Percentiles rank a stretch among this genome's conserved stretches.
phyloP scores from a whole-genome alignment of 2,797 vertebrate species.

The Podarcis lilfordi region DNA sequence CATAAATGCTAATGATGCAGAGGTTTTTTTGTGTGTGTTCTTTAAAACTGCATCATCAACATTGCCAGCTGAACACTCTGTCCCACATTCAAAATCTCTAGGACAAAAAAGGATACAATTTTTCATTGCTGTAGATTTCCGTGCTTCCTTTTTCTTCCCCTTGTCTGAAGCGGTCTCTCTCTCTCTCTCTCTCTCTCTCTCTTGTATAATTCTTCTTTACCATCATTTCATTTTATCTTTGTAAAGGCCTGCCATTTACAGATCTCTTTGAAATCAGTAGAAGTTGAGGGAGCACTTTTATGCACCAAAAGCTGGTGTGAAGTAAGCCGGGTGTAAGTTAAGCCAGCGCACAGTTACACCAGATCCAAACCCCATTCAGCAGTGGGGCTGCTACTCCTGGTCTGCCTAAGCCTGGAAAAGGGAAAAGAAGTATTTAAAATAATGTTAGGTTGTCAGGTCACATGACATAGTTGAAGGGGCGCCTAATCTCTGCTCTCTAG shows the following conservation, averaged over 20 bases:
- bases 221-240: not conserved
- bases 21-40: not conserved
- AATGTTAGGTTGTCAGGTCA: too few species aligned
- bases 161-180: not conserved
- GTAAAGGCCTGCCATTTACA: not conserved
- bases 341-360: too few species aligned
- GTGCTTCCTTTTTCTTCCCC: fast-evolving
- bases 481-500: too few species aligned
- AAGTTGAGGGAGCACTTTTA: not conserved
- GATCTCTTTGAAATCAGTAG: not conserved
- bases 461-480: too few species aligned
- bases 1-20: conserved; percentile 3
- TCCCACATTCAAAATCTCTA: not conserved
- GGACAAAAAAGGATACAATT: not conserved
- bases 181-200: conserved; percentile 2
- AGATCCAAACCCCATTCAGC: too few species aligned
- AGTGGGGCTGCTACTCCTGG: too few species aligned
- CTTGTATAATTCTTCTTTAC: conserved; percentile 1
- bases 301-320: too few species aligned
- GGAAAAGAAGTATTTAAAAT: too few species aligned
- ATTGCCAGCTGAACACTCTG: conserved; percentile 1
- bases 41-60: conserved; percentile 14
- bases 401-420: too few species aligned
- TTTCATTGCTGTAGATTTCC: conserved; percentile 1
- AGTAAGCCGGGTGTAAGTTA: too few species aligned